Evolutionary conservation across 2,888 invertebrate genomes (phyloP).

Genomic region (Apocheima hispidaria): DNA sequence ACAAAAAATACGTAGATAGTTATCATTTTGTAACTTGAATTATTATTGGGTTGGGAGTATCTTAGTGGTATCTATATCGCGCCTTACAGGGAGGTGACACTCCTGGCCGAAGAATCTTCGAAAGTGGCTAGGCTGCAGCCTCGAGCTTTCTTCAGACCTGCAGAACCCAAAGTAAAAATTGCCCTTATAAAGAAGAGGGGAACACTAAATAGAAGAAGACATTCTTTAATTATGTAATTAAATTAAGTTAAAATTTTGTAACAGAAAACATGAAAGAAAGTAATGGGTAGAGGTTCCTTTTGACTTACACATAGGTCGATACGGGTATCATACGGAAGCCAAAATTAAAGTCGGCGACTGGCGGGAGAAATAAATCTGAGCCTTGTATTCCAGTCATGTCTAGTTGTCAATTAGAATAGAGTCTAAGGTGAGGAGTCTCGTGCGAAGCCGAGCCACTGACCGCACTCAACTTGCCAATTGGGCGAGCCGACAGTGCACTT

Average conservation of each 20-base stretch:
- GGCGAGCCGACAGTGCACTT: slow-evolving; percentile 76
- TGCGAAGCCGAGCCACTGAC: slow-evolving; percentile 78
- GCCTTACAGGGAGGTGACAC: too few species aligned
- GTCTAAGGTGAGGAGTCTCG: slow-evolving; percentile 54
- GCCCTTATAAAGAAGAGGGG: background rate
- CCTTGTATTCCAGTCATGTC: slow-evolving; percentile 21
- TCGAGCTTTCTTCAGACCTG: background rate
- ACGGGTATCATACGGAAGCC: too few species aligned
- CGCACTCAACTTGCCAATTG: slow-evolving; percentile 75
- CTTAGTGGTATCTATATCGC: too few species aligned
- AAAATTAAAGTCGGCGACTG: slow-evolving; percentile 5
- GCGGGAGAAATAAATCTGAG: slow-evolving; percentile 21
- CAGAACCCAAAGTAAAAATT: background rate
- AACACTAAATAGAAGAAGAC: too few species aligned
- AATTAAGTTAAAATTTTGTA: background rate
- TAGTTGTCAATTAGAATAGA: slow-evolving; percentile 42
- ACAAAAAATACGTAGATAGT: too few species aligned
- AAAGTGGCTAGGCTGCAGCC: too few species aligned
- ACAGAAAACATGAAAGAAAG: background rate
- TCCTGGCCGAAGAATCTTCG: too few species aligned
- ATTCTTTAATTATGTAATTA: too few species aligned
- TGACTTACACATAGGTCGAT: slow-evolving; percentile 2
- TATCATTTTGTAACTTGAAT: too few species aligned
- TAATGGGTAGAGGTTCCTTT: background rate
- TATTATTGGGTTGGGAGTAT: too few species aligned